Base-by-base conservation (phyloP, 2,888 invertebrate species). In the Halictus ligatus region DNA sequence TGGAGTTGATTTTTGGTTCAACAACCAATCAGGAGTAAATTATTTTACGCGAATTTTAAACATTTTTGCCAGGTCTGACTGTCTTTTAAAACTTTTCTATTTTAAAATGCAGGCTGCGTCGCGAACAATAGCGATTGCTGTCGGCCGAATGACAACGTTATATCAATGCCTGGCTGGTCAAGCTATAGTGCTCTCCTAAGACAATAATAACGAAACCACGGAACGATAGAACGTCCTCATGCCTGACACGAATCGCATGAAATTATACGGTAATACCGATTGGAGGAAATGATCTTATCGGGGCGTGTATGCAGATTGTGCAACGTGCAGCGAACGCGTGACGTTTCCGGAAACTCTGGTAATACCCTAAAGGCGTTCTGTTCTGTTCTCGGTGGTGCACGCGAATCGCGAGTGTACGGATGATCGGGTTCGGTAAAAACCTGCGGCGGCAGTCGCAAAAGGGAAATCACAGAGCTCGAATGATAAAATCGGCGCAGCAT, bases 261-360 rank as follows among this genome's bases (percentile, higher is more conserved):
- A 90, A 92, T 92, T 90, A 89, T 86, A 90, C 82, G 64, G 88
- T 82, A 85, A 91, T 92, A 92, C 85, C 88, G 85, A 92, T 92
- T 88, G 84, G 84, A 80, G 85, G 72, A 81, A 84, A 90, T 64
- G 89, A 90, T 92, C 84, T 91, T 90, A 90, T 91, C 91, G 82
- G 72, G 79, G 69, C 85, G 82, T 81, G 77, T 73, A 83, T 85
- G 87, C 76, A 85, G 83, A 88, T 89, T 80, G 85, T 83, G 88
- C 87, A 74, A 85, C 80, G 78, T 77, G 86, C 75, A 79, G 35
- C 81, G 71, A n/a, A 46, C 64, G 48, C 60, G 48, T 29, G 73
- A 78, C 64, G 84, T 88, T 88, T 89, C 89, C 86, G 86, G 85
- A 85, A 79, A 89, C 71, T 54, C 48, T 50, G 54, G 15, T 21